A percentile compares a stretch with the other conserved stretches of the same genome.
phyloP scores from a whole-genome alignment of 2,888 invertebrate species.

The Stomorhina lunata region DNA sequence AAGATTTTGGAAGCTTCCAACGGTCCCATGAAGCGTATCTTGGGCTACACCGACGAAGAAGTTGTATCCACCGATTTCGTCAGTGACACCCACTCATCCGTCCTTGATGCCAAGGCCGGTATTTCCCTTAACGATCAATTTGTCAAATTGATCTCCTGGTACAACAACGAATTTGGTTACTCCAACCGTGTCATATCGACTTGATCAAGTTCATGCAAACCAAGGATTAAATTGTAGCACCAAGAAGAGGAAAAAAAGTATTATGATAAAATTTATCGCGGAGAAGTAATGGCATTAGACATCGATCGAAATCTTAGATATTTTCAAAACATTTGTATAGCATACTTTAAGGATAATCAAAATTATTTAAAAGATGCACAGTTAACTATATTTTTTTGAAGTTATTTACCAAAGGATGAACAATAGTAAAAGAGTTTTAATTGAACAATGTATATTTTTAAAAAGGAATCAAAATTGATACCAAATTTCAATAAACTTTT shows the following conservation, averaged over 20 bases:
- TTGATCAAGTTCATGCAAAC: constrained; percentile 94
- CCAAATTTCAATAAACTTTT: no score
- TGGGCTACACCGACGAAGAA: constrained; percentile 97
- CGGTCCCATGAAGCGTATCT: constrained; percentile 92
- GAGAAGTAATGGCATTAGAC: no score
- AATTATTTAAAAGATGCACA: no score
- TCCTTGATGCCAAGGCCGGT: constrained; percentile 98
- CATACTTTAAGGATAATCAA: no score
- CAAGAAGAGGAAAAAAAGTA: constrained; percentile 8
- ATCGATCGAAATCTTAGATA: no score
- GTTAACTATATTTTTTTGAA: no score
- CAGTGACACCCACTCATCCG: constrained; percentile 93
- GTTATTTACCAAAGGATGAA: no score
- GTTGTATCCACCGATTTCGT: constrained; percentile 98
- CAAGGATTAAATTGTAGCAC: constrained; percentile 82
- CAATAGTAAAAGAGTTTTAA: no score
- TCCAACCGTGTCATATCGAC: constrained; percentile 98
- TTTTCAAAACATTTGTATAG: no score
- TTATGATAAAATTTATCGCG: no score
- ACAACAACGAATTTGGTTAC: constrained; percentile 99
- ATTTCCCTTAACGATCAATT: constrained; percentile 96
- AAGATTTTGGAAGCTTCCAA: constrained; percentile 93
- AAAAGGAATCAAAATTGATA: no score
- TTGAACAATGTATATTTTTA: no score
- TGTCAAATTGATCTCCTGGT: constrained; percentile 99